A percentile compares a stretch with the other conserved stretches of the same genome.
These are phyloP conservation scores for Catostylus mosaicus DNA, from an alignment of 30 jellyfish, hydroid and myxozoan genomes.

Conservation along the genomic window DNA sequence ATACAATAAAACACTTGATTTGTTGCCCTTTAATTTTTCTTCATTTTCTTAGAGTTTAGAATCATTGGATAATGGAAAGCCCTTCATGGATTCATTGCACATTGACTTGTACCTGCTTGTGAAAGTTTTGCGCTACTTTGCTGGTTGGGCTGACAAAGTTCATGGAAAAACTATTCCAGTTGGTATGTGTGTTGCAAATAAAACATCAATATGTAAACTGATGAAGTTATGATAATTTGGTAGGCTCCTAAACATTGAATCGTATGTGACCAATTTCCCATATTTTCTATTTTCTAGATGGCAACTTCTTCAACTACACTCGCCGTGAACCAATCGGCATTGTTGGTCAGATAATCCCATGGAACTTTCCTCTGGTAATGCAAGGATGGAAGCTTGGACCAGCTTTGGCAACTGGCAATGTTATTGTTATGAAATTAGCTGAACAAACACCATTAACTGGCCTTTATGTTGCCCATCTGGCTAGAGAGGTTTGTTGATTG, in stretches of 20 bases:
- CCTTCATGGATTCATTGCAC: slow-evolving; percentile 50
- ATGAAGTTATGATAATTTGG: no score
- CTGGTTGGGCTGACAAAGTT: slow-evolving; percentile 98
- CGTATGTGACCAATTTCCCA: no score
- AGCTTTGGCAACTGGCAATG: slow-evolving; percentile 91
- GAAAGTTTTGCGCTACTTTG: slow-evolving; percentile 89
- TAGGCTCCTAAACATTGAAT: no score
- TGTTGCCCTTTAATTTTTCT: background rate
- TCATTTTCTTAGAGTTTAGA: slow-evolving; percentile 72
- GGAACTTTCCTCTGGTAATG: slow-evolving; percentile 96
- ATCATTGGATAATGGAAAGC: slow-evolving; percentile 96
- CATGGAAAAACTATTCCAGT: slow-evolving; percentile 97
- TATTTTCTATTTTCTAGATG: no score
- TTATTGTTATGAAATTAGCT: slow-evolving; percentile 92
- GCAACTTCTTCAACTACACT: slow-evolving; percentile 93
- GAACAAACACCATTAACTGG: slow-evolving; percentile 97
- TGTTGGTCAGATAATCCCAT: slow-evolving; percentile 96
- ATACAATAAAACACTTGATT: background rate
- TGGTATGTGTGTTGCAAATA: no score
- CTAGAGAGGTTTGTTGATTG: slow-evolving; percentile 81
- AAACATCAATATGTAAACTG: no score
- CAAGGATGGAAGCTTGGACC: slow-evolving; percentile 98
- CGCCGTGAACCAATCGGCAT: slow-evolving; percentile 97
- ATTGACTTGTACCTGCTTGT: slow-evolving; percentile 70
- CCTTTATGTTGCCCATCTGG: slow-evolving; percentile 77